Evolutionary conservation across 2,888 invertebrate species (phyloP), one percentile per base, ranked within the genome.

Genomic region (Liopterus haemorrhoidalis): DNA sequence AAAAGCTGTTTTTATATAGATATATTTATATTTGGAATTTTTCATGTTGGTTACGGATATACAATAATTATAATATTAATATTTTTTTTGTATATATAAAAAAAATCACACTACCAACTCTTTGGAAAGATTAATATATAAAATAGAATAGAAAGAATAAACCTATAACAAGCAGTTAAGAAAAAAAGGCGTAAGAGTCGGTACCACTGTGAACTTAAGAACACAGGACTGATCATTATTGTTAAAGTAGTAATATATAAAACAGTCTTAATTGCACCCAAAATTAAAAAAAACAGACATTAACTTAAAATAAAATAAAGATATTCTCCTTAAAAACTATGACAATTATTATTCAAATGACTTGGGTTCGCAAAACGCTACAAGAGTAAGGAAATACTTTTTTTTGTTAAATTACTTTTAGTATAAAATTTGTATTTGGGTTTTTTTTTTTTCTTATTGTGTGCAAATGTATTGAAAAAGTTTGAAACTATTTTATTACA

Each of bases 211-310:
- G 33, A 15, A 22, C 9, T 22, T 11, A 12, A 33, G 15, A 24
- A 22, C 18, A 38, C 27, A 38, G 6, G 8, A 16, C 9, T 24
- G 16, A 20, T 22, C 16, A n/a, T 25, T n/a, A n/a, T 16, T 27
- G 37, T 22, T 31, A 32, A 41, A 32, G 41, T 41, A 32, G 41
- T 45, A 49, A 49, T 40, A 49, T 59, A 57, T 53, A 62, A 60
- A 63, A 63, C 66, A 66, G 66, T 67, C 66, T 67, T 66, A 53
- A 68, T 67, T 68, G 66, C 67, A 68, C 66, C n/a, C 64, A 62
- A 62, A 60, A 53, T 46, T 49, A 51, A 52, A 44, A 49, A 51
- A 48, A 50, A 51, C 51, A 51, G 48, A 49, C 36, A 51, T 31
- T 15, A 11, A 12, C 31, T 12, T 31, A 9, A 12, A 24, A 37